Percentiles rank a stretch among this genome's conserved stretches.
These are phyloP conservation scores for Gymnothorax reevesii DNA, from an alignment of 2,797 vertebrate genomes.

Conservation along the genomic window DNA sequence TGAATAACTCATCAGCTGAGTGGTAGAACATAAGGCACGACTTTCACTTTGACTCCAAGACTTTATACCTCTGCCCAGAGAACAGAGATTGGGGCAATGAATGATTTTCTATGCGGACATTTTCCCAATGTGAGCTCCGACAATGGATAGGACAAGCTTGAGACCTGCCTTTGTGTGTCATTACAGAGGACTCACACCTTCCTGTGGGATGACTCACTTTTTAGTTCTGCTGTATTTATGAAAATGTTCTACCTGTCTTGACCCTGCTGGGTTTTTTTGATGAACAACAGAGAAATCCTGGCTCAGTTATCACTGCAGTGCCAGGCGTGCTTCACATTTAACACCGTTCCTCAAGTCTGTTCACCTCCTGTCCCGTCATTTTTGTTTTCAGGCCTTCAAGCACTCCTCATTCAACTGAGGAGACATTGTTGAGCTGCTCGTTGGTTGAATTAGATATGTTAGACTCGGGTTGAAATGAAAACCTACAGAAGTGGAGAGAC, in stretches of 20 bases:
- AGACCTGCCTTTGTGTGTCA: background rate
- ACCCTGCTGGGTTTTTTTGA: background rate
- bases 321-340: background rate
- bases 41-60: no score
- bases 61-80: background rate
- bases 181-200: background rate
- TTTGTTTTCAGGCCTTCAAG: no score
- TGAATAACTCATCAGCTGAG: no score
- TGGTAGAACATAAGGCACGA: no score
- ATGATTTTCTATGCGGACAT: conserved; percentile 7
- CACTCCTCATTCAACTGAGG: no score
- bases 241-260: background rate
- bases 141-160: background rate
- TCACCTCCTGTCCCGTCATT: no score
- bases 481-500: no score
- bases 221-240: background rate
- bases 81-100: background rate
- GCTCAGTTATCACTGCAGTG: background rate
- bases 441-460: no score
- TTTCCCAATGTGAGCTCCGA: conserved; percentile 14
- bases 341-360: background rate
- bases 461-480: no score
- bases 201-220: background rate
- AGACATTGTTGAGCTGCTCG: no score
- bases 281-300: background rate